These are phyloP conservation scores for Drosophila nigritarsus DNA, from an alignment of 2,888 invertebrate genomes.

Conservation along the genomic window DNA sequence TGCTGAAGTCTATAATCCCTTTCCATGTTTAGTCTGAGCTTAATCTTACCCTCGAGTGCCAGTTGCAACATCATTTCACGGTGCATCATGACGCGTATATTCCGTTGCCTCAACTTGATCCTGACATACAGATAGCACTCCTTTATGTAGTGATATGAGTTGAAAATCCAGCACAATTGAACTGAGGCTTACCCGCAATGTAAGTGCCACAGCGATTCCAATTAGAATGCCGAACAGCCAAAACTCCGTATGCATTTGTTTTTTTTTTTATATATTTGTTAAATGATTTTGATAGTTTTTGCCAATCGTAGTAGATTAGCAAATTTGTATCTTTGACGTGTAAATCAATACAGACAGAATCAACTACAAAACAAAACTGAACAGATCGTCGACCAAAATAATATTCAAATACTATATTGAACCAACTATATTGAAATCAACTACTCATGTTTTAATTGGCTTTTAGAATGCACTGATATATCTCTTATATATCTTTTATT, in stretches of 20 bases:
- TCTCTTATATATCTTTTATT: too few relatives aligned
- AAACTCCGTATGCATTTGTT: constrained; percentile 60
- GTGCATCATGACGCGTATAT: constrained; percentile 51
- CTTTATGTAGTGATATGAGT: constrained; percentile 32
- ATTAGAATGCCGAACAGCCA: constrained; percentile 67
- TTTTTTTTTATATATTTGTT: neutral
- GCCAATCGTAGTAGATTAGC: constrained; percentile 1
- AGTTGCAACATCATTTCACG: constrained; percentile 67
- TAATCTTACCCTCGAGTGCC: constrained; percentile 69
- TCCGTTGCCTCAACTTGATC: constrained; percentile 62
- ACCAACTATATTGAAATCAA: neutral
- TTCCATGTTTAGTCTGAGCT: neutral
- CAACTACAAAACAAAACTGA: neutral
- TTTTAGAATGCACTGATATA: neutral
- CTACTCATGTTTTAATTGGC: too few relatives aligned
- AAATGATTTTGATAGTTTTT: constrained; percentile 36
- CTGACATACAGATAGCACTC: constrained; percentile 66
- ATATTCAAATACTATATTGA: neutral
- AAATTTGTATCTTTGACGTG: constrained; percentile 11
- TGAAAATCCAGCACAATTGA: neutral
- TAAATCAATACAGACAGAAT: neutral
- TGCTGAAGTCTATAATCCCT: neutral
- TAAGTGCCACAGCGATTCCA: constrained; percentile 48
- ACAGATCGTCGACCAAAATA: neutral
- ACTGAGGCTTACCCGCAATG: constrained; percentile 59